Base-by-base conservation (phyloP, 1,140 invertebrate species). In the Drosophila sproati region DNA sequence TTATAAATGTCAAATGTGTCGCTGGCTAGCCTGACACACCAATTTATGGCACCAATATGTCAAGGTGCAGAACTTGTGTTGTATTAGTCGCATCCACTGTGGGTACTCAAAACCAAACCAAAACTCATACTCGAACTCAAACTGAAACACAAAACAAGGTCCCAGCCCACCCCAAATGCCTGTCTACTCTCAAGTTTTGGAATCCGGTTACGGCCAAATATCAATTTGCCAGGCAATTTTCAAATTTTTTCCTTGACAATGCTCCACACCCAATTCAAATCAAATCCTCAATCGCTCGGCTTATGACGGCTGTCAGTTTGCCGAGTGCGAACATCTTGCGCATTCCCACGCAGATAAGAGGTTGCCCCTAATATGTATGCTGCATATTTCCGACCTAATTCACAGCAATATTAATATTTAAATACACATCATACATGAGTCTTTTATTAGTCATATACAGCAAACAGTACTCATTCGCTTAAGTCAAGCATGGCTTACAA, bases 31-130 rank as follows among this genome's bases (percentile, higher is more conserved):
- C 76, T 69, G 80, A 59, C 63, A 50, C 55, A 52, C 60, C 63
- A 70, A 83, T 83, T 83, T 80, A 83, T 85, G 73, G 20, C 63
- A 64, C 57, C 80, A 77, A 79, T 61, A 69, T 48, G 73, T 68
- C 59, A 69, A 66, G 77, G 77, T 82, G 81, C 77, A 80, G 70
- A 63, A 55, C 37, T 48, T 10, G 63, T 43, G 10, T n/a, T 43
- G 39, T n/a, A 12, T 20, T 32, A 4, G 2, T 6, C 41, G n/a
- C 32, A 45, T 7, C 8, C 55, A 12, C 10, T 12, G 20, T 20
- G 20, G 1, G 20, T 20, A 20, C 20, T n/a, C 29, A 1, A 34
- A 34, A 4, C 31, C 28, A n/a, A 10, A 4, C 8, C 32, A 32
- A 52, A 12, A 2, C 4, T n/a, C n/a, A n/a, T 4, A 43, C 10